A percentile compares a stretch with the other conserved stretches of the same genome.
Conservation (phyloP, 2,888 invertebrate genomes). For the Strigamia crassipes region DNA sequence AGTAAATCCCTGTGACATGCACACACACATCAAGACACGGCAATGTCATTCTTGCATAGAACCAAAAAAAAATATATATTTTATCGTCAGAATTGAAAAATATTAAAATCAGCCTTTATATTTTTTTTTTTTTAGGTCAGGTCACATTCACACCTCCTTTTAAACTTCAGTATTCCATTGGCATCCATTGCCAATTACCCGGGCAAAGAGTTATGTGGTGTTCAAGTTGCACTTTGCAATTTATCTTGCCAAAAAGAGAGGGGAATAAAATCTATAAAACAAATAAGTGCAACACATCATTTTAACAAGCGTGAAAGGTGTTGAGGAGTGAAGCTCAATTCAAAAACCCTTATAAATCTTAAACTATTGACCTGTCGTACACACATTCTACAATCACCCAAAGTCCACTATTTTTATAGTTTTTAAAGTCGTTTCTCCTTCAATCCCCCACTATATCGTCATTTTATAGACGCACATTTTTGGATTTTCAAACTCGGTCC, state of each 20-base stretch:
- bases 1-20: no score
- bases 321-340: constrained; percentile 8
- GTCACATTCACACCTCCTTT: background rate
- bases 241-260: background rate
- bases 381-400: background rate
- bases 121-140: background rate
- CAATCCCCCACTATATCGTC: background rate
- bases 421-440: background rate
- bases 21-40: no score
- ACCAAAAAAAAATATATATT: no score
- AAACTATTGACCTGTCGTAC: constrained; percentile 12
- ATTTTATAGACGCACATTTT: constrained; percentile 27
- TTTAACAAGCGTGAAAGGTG: background rate
- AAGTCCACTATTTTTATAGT: constrained; percentile 28
- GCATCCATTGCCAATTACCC: background rate
- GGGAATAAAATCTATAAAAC: constrained; percentile 4
- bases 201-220: background rate
- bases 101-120: no score
- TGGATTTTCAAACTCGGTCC: background rate
- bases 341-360: constrained; percentile 18
- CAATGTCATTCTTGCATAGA: no score
- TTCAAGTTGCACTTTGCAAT: background rate
- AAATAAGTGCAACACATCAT: constrained; percentile 29
- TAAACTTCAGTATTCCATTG: background rate
- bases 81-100: no score